phyloP scores from a whole-genome alignment of 2,113 vertebrate genomes.

The Corythoichthys haematopterus region DNA sequence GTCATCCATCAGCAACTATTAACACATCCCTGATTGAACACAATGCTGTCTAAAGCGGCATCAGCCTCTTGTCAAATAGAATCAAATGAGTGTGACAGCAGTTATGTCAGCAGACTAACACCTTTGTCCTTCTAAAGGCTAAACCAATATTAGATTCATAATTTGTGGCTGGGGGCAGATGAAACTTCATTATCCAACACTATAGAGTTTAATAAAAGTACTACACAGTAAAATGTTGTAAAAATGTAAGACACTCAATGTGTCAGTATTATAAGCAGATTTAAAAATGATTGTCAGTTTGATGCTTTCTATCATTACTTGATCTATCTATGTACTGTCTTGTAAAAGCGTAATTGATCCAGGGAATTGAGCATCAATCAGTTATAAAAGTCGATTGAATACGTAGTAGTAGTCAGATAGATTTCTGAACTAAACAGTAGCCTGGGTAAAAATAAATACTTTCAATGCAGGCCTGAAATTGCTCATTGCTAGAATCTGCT shows the following conservation, averaged over 20 bases:
- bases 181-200: neutral
- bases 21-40: constrained; percentile 21
- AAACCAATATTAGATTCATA: constrained; percentile 16
- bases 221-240: neutral
- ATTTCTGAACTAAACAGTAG: neutral
- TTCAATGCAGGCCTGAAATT: constrained; percentile 33
- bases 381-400: neutral
- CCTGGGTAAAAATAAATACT: neutral
- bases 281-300: neutral
- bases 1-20: neutral
- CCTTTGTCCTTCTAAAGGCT: neutral
- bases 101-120: neutral
- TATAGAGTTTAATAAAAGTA: neutral
- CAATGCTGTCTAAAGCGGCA: neutral
- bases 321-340: neutral
- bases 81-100: neutral
- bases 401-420: neutral
- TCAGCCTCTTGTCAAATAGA: neutral
- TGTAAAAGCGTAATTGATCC: neutral
- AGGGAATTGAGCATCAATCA: neutral
- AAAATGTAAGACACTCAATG: neutral
- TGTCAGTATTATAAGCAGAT: neutral
- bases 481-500: neutral
- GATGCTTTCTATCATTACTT: neutral
- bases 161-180: neutral